A percentile compares a stretch with the other conserved stretches of the same genome.
phyloP scores from a whole-genome alignment of 2,888 invertebrate genomes.

The Nephrotoma appendiculata region DNA sequence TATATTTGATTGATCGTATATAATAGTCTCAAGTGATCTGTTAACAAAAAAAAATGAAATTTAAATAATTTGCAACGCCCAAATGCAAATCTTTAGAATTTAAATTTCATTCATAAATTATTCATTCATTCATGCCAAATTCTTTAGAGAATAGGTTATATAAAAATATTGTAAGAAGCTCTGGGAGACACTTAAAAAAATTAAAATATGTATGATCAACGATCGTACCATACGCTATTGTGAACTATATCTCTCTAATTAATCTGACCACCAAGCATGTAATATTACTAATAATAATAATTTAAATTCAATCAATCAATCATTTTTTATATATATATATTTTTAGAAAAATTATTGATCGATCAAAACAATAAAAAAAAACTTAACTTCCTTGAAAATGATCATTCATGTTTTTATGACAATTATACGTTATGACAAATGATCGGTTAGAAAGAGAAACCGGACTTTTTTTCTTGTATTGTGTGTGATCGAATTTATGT shows the following conservation, averaged over 20 bases:
- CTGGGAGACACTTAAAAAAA: not conserved
- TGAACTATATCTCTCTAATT: not conserved
- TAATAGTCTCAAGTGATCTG: not conserved
- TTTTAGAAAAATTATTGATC: not conserved
- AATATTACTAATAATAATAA: not conserved
- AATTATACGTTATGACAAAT: not conserved
- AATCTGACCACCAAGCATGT: not conserved
- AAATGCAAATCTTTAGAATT: conserved; percentile 7
- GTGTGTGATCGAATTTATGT: not conserved
- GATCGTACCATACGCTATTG: not conserved
- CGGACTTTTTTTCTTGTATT: not conserved
- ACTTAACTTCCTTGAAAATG: not conserved
- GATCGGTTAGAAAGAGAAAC: not conserved
- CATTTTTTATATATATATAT: not conserved
- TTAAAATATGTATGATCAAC: not conserved
- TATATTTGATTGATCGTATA: not conserved
- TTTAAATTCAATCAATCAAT: not conserved
- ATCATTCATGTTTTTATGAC: not conserved
- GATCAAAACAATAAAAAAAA: not conserved
- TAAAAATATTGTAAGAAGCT: not conserved
- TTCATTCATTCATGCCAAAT: not conserved
- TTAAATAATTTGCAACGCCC: conserved; percentile 6
- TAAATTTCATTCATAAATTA: not conserved
- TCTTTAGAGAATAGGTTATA: not conserved
- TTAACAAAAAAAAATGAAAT: not conserved